Conservation (phyloP, 2,797 vertebrate genomes). For the Cyprinella venusta region DNA sequence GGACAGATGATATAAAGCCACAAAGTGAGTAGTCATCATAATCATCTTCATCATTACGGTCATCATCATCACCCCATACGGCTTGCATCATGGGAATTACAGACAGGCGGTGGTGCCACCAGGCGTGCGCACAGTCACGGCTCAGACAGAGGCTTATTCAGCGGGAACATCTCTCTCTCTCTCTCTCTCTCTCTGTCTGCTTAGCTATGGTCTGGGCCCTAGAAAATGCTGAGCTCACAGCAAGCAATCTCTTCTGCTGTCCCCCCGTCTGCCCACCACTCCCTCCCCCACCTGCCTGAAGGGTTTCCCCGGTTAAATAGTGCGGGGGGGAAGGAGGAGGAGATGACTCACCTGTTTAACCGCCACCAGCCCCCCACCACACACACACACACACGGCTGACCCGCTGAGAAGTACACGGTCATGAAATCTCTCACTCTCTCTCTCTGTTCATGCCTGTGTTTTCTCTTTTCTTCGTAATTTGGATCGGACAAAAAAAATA, state of each 20-base stretch:
- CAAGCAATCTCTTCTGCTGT: conserved; percentile 40
- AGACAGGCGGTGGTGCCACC: conserved; percentile 54
- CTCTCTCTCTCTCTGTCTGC: conserved; percentile 43
- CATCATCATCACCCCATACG: conserved; percentile 67
- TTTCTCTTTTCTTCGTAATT: conserved; percentile 18
- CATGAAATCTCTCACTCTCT: neutral
- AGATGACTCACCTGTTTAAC: conserved; percentile 53
- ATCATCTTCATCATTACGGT: conserved; percentile 64
- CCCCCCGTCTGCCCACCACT: conserved; percentile 20
- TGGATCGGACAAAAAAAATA: conserved; percentile 5
- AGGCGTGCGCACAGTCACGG: conserved; percentile 51
- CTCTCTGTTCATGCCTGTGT: conserved; percentile 12
- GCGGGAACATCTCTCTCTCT: conserved; percentile 48
- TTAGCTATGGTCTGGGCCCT: conserved; percentile 47
- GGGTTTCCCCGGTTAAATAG: conserved; percentile 54
- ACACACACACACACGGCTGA: neutral
- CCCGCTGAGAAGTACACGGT: conserved; percentile 5
- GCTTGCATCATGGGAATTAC: conserved; percentile 67
- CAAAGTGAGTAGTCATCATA: conserved; percentile 63
- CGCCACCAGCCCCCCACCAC: neutral
- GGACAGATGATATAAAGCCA: conserved; percentile 58
- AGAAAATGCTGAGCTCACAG: conserved; percentile 59
- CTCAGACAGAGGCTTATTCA: conserved; percentile 58
- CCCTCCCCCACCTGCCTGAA: conserved; percentile 37
- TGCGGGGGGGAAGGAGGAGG: conserved; percentile 26